phyloP scores from a whole-genome alignment of 2,113 vertebrate species.

The Apodemus speciosus region DNA sequence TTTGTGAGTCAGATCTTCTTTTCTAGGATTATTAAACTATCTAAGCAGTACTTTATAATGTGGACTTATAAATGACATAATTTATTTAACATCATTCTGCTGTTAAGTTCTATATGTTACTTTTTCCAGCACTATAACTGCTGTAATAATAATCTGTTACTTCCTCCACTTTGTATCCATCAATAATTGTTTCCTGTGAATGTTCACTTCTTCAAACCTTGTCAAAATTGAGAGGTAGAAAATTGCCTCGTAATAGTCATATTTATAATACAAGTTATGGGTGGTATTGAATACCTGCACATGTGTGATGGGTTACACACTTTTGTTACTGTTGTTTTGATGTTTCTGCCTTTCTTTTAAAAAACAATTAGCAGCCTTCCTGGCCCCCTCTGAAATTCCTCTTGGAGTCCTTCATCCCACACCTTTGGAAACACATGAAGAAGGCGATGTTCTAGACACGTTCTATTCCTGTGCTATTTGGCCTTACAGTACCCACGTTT shows the following conservation, averaged over 20 bases:
- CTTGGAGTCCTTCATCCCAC: background rate
- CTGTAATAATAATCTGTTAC: background rate
- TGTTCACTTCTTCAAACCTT: background rate
- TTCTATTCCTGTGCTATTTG: background rate
- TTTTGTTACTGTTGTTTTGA: background rate
- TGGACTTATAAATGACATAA: background rate
- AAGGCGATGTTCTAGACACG: background rate
- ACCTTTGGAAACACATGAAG: too few species aligned
- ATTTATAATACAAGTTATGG: background rate
- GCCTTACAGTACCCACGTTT: too few species aligned
- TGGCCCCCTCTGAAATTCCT: background rate
- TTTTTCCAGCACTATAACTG: background rate
- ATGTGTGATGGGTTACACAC: background rate
- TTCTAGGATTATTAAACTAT: background rate
- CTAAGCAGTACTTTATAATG: background rate
- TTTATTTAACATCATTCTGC: background rate
- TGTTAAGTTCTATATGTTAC: background rate
- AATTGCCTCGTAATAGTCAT: background rate
- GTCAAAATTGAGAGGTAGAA: background rate
- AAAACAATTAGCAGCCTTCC: background rate
- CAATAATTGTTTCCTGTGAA: slow-evolving; percentile 20
- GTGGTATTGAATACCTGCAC: background rate
- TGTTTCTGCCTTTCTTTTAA: background rate
- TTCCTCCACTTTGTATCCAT: background rate
- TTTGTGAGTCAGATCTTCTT: background rate